Base-by-base conservation (phyloP, 2,113 vertebrate species). In the Ceuthmochares aereus region DNA sequence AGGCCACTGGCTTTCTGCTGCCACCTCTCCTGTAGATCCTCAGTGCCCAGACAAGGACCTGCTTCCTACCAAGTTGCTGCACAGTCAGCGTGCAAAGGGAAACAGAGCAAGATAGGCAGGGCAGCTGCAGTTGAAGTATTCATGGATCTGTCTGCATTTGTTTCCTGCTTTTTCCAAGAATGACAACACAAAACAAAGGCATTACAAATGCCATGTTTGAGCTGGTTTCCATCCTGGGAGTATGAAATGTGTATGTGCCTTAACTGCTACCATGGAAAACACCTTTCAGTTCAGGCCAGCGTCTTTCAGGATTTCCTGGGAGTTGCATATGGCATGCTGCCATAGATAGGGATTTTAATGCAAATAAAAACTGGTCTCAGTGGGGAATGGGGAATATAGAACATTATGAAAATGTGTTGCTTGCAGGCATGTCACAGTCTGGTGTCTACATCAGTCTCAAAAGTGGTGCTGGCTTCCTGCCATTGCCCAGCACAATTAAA, bases 11-110 rank as follows among this genome's bases (percentile, higher is more conserved):
- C 29, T 81, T 84, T 29, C 42, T 2, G 3, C 25, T 59, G 23
- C 42, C 74, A 54, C 62, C 22, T 83, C 0, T 0, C 36, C 32
- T 0, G 0, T 7, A 73, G 51, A 25, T 86, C 14, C 37, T 20
- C 2, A 3, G 63, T 15, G 47, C 36, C 54, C 49, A 47, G 52
- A n/a, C 30, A 5, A 26, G 27, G 34, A 55, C 17, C 29, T 55
- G 40, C 49, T 58, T 87, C 42, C 20, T 29, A 51, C 17, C 26
- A 12, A 34, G 17, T 37, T 93, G 54, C 58, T 64, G 43, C 5
- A 0, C 26, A 14, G 4, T 5, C 6, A 2, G 47, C 32, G 14
- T 4, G 2, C 62, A 60, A 63, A 14, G 22, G 12, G 63, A 42
- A 49, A 36, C 0, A 1, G 63, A 74, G 51, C 22, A n/a, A 17